Percentiles rank a stretch among this genome's conserved stretches.
These are phyloP conservation scores for Tenthredo mesomela DNA, from an alignment of 2,888 invertebrate species.

Conservation along the genomic window DNA sequence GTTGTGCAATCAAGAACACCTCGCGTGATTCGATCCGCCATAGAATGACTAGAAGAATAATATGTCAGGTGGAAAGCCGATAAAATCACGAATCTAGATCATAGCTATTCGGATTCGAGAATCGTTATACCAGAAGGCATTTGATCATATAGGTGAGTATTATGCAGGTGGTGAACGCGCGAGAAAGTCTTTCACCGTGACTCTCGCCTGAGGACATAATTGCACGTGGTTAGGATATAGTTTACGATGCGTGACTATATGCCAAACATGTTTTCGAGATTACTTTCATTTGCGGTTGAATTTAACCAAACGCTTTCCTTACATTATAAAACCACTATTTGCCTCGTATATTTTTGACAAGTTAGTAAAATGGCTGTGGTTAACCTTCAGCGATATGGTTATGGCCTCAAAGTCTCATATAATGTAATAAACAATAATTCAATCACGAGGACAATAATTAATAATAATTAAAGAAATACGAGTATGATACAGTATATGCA, in stretches of 20 bases:
- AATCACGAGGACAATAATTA: constrained; percentile 22
- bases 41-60: not conserved
- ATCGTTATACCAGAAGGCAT: constrained; percentile 17
- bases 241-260: constrained; percentile 29
- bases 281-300: constrained; percentile 35
- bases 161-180: constrained; percentile 53
- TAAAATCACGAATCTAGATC: constrained; percentile 15
- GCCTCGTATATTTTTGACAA: constrained; percentile 46
- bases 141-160: constrained; percentile 12
- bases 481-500: not conserved
- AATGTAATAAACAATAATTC: constrained; percentile 18
- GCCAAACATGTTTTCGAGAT: constrained; percentile 12
- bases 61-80: not conserved
- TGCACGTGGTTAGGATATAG: constrained; percentile 17
- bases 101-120: not conserved
- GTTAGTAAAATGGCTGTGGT: constrained; percentile 33
- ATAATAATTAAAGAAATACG: not conserved
- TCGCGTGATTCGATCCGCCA: not conserved
- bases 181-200: constrained; percentile 57
- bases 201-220: constrained; percentile 44
- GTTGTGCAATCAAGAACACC: not conserved
- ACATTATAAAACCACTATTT: constrained; percentile 30
- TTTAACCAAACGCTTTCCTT: constrained; percentile 7
- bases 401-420: constrained; percentile 5
- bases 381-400: constrained; percentile 52